Evolutionary conservation across 2,797 vertebrate genomes (phyloP).

Genomic region (Sebastes glaucus): DNA sequence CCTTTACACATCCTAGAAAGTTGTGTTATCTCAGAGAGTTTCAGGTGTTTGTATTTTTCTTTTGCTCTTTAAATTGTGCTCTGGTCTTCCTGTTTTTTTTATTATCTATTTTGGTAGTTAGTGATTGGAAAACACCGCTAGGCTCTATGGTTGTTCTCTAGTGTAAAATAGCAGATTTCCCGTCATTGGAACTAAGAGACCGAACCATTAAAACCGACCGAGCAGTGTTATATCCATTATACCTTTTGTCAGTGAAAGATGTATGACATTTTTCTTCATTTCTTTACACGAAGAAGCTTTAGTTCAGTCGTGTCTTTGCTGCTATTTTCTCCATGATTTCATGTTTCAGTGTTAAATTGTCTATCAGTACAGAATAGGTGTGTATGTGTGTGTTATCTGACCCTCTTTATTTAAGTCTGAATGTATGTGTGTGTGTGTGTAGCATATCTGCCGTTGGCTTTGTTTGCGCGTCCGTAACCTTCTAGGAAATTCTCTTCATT

Average conservation of each 20-base stretch:
- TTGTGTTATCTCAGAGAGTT: not conserved
- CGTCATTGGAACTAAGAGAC: not conserved
- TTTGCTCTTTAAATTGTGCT: not conserved
- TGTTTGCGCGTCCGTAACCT: not conserved
- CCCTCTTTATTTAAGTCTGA: not conserved
- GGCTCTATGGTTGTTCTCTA: not conserved
- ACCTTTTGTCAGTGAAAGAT: not conserved
- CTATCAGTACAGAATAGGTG: not conserved
- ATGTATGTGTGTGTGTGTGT: not conserved
- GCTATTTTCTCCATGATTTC: not conserved
- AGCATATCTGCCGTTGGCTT: not conserved
- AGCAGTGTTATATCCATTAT: not conserved
- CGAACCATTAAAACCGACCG: not conserved
- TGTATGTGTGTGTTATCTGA: not conserved
- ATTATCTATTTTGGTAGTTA: not conserved
- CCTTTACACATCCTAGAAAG: not conserved
- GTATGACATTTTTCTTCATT: not conserved
- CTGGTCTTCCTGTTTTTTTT: not conserved
- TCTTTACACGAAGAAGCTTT: not conserved
- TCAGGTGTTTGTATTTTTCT: not conserved
- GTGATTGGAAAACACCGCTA: not conserved
- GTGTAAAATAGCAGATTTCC: not conserved
- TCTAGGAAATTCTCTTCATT: slow-evolving; percentile 42
- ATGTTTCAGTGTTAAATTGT: not conserved
- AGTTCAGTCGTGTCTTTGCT: not conserved